phyloP scores from a whole-genome alignment of 2,797 vertebrate species.

The Schizopygopsis malacanthus region DNA sequence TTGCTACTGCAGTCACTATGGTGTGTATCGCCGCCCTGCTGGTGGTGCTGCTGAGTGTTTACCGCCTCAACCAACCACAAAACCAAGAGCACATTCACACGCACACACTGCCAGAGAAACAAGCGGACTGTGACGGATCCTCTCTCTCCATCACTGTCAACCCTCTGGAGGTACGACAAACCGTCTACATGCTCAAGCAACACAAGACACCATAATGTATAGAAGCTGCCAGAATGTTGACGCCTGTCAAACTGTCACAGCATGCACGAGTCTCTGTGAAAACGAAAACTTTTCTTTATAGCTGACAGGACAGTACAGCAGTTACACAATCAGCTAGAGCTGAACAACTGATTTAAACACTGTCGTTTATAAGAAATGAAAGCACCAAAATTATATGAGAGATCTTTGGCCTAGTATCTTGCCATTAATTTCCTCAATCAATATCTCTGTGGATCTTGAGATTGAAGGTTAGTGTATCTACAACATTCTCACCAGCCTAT shows the following conservation, averaged over 20 bases:
- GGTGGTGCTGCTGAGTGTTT: conserved; percentile 86
- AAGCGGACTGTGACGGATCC: conserved; percentile 89
- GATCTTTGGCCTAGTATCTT: too few species aligned
- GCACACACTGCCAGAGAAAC: conserved; percentile 79
- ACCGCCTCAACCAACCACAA: conserved; percentile 84
- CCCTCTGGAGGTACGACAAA: conserved; percentile 89
- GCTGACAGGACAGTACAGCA: conserved; percentile 2
- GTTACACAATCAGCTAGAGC: neutral
- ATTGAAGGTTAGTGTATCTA: neutral
- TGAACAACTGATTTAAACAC: neutral
- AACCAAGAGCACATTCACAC: conserved; percentile 80
- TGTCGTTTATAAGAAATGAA: neutral
- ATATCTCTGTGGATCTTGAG: too few species aligned
- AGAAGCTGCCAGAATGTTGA: conserved; percentile 23
- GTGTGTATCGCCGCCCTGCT: conserved; percentile 88
- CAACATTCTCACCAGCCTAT: neutral
- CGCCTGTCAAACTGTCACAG: conserved; percentile 24
- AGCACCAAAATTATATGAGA: neutral
- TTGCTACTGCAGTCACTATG: conserved; percentile 85
- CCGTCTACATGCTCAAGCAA: neutral
- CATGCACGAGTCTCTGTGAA: neutral
- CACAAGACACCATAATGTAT: conserved; percentile 17
- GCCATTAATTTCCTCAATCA: neutral
- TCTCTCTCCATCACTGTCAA: conserved; percentile 94
- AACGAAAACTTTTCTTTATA: neutral